Conservation (phyloP, 2,888 invertebrate species). For the Habrosyne pyritoides region DNA sequence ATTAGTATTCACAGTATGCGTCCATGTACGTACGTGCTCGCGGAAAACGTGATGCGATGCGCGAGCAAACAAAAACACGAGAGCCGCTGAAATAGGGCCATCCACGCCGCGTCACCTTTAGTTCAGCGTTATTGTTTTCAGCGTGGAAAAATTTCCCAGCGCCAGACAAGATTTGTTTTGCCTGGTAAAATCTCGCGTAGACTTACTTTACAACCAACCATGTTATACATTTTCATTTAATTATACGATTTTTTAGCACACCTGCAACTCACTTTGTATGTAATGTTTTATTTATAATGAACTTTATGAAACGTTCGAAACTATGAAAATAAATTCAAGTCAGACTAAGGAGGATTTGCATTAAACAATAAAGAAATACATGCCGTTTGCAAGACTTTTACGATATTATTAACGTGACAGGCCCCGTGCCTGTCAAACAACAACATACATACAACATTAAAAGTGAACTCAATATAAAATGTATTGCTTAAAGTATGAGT, state of each 20-base stretch:
- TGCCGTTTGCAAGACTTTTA: too few species aligned
- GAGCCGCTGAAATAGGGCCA: conserved; percentile 56
- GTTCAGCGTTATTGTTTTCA: conserved; percentile 42
- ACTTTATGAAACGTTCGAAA: too few species aligned
- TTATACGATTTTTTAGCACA: neutral
- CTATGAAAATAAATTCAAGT: conserved; percentile 9
- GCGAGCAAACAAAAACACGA: conserved; percentile 67
- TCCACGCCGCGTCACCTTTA: conserved; percentile 40
- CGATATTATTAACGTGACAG: too few species aligned
- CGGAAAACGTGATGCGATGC: conserved; percentile 62
- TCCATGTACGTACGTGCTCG: conserved; percentile 64
- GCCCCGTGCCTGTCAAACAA: too few species aligned
- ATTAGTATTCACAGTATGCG: conserved; percentile 64
- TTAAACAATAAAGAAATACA: too few species aligned
- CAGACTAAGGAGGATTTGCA: conserved; percentile 2
- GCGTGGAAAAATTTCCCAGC: conserved; percentile 21
- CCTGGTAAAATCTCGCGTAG: conserved; percentile 20
- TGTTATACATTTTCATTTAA: conserved; percentile 7
- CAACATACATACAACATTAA: neutral
- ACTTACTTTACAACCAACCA: conserved; percentile 22
- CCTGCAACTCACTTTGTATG: neutral
- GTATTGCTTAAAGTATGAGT: neutral
- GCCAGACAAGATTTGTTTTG: conserved; percentile 29
- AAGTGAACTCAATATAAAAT: neutral
- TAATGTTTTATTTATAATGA: neutral